Evolutionary conservation across 53 echinoderm and acorn worm species (phyloP), one percentile per base, ranked within the genome.

Genomic region (Luidia sarsii): DNA sequence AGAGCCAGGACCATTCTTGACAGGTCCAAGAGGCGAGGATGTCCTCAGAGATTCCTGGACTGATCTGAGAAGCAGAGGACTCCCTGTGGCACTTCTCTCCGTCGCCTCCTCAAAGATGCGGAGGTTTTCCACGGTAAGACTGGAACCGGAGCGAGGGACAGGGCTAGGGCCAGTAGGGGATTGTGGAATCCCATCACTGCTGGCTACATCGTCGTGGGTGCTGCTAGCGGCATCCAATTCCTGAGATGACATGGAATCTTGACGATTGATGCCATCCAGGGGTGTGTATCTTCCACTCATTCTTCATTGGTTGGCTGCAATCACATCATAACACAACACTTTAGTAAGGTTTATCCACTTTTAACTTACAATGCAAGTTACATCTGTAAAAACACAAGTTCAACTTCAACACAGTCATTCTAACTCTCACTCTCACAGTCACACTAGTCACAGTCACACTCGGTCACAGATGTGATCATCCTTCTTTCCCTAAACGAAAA

Each of bases 61-160:
- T 1, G 80, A 65, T 0, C 70, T 50, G 15, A 52, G 27, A 20
- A 67, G 13, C 0, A 56, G 55, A 6, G 77, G 53, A 62, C 72
- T 72, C 14, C 72, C 75, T 14, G 83, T 75, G 39, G 29, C 88
- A 85, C 75, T 75, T 50, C 10, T 64, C 80, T 50, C 88, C 55
- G 57, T 73, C 20, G 70, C 92, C 57, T 92, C 90, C 43, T 96
- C 91, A 41, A 91, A 91, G 52, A 85, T 82, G 50, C 88, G 79
- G 3, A 96, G 82, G 62, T 96, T 96, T 91, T 96, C 93, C 5
- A 96, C 71, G 7, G 97, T 96, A n/a, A 96, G 73, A 48, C 88
- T 94, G 6, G 97, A 96, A 48, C 77, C 62, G 20, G 84, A 72
- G 7, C 93, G 87, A 14, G 67, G 60, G 6, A 21, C n/a, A 28